Conservation (phyloP, 2,797 vertebrate genomes). For the Anas capensis region DNA sequence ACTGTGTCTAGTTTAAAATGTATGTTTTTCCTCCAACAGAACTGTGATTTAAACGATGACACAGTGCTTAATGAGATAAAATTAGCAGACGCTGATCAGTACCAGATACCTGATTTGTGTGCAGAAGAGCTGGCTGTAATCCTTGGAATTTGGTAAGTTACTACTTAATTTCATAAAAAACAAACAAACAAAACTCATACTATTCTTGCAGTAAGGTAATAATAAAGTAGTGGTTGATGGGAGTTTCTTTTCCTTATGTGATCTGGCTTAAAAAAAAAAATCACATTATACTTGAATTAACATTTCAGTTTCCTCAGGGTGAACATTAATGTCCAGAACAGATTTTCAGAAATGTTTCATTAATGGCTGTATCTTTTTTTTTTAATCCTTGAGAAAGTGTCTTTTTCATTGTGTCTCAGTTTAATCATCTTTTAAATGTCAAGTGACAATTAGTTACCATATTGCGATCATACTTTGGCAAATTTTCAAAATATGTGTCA, state of each 20-base stretch:
- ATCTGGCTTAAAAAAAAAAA: not conserved
- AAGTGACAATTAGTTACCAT: not conserved
- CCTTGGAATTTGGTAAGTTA: slow-evolving; percentile 91
- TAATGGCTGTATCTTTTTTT: not conserved
- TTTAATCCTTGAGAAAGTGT: not conserved
- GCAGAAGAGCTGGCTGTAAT: slow-evolving; percentile 95
- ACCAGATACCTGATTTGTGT: slow-evolving; percentile 86
- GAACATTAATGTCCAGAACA: not conserved
- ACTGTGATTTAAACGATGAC: slow-evolving; percentile 90
- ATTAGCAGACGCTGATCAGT: slow-evolving; percentile 86
- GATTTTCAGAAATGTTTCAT: not conserved
- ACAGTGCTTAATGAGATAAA: slow-evolving; percentile 90
- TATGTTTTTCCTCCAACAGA: slow-evolving; percentile 78
- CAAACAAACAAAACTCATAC: not conserved
- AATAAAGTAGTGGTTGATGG: not conserved
- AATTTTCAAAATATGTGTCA: not conserved
- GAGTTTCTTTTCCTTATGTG: not conserved
- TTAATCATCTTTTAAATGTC: not conserved
- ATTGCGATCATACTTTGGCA: not conserved
- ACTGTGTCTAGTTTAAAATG: not conserved
- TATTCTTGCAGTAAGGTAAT: not conserved
- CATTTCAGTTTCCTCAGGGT: not conserved
- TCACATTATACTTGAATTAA: not conserved
- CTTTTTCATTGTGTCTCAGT: not conserved
- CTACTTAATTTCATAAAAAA: not conserved